Evolutionary conservation across 2,113 vertebrate genomes (phyloP).

Genomic region (Pycnonotus jocosus): DNA sequence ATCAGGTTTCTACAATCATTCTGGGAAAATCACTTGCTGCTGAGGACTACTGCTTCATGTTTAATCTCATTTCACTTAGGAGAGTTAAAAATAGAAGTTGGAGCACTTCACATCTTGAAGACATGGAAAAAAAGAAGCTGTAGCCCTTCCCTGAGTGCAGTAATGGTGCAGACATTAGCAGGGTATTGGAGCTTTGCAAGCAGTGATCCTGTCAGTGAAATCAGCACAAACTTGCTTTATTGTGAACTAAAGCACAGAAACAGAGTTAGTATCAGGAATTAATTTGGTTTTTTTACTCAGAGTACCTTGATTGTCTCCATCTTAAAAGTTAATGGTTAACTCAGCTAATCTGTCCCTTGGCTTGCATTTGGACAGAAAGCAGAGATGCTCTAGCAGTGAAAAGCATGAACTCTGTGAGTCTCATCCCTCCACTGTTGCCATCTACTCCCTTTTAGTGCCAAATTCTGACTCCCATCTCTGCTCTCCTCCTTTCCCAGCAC

Average conservation of each 20-base stretch:
- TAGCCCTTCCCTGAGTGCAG: neutral
- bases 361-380: neutral
- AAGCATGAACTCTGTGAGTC: neutral
- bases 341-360: neutral
- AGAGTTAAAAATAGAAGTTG: conserved; percentile 53
- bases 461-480: neutral
- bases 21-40: conserved; percentile 8
- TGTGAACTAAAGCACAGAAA: neutral
- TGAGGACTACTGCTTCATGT: neutral
- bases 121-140: neutral
- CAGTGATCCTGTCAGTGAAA: neutral
- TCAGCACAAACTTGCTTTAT: neutral
- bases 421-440: neutral
- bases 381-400: neutral
- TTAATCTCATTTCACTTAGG: conserved; percentile 29
- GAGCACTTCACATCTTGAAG: conserved; percentile 25
- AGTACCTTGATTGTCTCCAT: neutral
- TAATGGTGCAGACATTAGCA: neutral
- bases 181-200: neutral
- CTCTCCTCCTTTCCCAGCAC: neutral
- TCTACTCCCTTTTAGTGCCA: neutral
- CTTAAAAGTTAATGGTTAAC: neutral
- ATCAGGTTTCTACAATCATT: conserved; percentile 15
- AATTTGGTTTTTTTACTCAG: neutral
- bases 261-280: neutral